Conservation (phyloP, 2,888 invertebrate species). For the Drosophila leonis region DNA sequence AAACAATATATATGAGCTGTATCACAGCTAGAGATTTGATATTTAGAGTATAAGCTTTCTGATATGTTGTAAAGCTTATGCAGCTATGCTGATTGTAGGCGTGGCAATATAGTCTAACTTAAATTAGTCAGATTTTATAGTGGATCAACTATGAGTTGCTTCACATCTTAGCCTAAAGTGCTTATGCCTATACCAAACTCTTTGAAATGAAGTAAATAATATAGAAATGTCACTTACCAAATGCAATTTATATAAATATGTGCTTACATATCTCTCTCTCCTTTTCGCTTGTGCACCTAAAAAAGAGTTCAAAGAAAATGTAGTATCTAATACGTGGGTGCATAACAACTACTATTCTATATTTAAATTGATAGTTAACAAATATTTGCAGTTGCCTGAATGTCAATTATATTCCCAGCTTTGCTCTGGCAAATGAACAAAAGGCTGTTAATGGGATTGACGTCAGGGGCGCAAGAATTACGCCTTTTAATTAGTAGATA, state of each 20-base stretch:
- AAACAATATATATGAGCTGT: not conserved
- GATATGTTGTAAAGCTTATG: too few species aligned
- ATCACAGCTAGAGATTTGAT: not conserved
- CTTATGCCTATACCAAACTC: too few species aligned
- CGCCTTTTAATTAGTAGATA: constrained; percentile 70
- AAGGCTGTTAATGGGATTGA: constrained; percentile 58
- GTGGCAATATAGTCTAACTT: too few species aligned
- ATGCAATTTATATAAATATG: not conserved
- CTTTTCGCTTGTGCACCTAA: not conserved
- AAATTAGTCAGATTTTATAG: too few species aligned
- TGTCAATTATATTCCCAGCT: constrained; percentile 23
- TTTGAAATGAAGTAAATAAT: not conserved
- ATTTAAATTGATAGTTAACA: constrained; percentile 9
- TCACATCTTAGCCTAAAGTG: not conserved
- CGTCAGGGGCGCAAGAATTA: constrained; percentile 65
- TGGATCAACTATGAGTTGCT: not conserved
- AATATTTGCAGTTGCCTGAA: constrained; percentile 9
- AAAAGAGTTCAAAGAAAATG: not conserved
- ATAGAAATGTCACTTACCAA: not conserved
- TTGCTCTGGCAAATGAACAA: constrained; percentile 29
- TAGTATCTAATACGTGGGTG: not conserved
- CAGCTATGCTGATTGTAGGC: too few species aligned
- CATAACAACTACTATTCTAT: not conserved
- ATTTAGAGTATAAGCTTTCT: too few species aligned
- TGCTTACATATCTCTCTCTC: too few species aligned